Base-by-base conservation (phyloP, 2,113 vertebrate species). In the Spilogale gracilis region DNA sequence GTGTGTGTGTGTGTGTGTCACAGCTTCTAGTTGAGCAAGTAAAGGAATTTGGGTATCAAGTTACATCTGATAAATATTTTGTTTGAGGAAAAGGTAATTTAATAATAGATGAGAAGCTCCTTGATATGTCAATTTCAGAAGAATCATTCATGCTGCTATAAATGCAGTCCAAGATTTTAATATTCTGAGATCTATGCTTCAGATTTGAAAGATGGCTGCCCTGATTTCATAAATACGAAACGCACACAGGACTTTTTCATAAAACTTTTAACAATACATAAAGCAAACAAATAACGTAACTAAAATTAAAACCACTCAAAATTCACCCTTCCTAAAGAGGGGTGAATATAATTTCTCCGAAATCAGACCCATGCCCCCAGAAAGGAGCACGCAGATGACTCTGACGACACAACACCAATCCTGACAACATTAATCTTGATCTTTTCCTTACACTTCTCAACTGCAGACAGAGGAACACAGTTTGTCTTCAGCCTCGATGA, bases 71-170 rank as follows among this genome's bases (percentile, higher is more conserved):
- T 97, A 98, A 98, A 98, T 94, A 98, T 98, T 98, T 96, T 97
- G 92, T 96, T 82, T 97, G 98, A 98, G 97, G 67, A 92, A 96
- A 89, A 92, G 67, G 74, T 93, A 94, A 97, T 48, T 92, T 91
- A 87, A 97, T 97, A 97, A 97, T n/a, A 45, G 95, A 98, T 98
- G 98, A 98, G 98, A 98, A 97, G 95, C 96, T 98, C 97, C 98
- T 98, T 98, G 98, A 98, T 94, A 98, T 95, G 95, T 85, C 98
- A 98, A 94, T 98, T 98, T 96, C 96, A 96, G 98, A 98, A 96
- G 97, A 98, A 95, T 98, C 92, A 96, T 97, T 98, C 98, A 94
- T 87, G 83, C 76, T 91, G 97, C 88, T 96, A 78, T 94, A 98
- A 98, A 98, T 94, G 97, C 92, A 96, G 97, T 96, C 93, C 81